Evolutionary conservation across 2,797 vertebrate species (phyloP).

Genomic region (Hoplostethus atlanticus): DNA sequence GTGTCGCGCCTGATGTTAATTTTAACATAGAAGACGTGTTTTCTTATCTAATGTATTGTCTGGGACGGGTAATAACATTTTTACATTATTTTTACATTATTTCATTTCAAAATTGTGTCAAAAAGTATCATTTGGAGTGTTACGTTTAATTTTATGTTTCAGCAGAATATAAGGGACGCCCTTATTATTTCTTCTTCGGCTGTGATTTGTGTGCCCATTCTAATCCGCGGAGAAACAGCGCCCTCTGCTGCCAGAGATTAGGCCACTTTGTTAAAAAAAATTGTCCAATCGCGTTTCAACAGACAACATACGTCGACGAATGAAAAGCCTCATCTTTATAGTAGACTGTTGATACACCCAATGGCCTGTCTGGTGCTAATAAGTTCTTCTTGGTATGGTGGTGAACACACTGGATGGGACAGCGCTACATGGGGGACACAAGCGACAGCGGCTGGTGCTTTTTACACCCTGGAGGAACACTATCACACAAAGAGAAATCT

Average conservation of each 20-base stretch:
- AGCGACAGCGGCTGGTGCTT: slow-evolving; percentile 45
- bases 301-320: slow-evolving; percentile 60
- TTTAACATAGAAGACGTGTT: not conserved
- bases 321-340: slow-evolving; percentile 47
- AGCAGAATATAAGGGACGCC: slow-evolving; percentile 40
- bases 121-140: too few relatives aligned
- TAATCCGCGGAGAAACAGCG: slow-evolving; percentile 39
- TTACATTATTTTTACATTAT: too few relatives aligned
- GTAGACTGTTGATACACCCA: slow-evolving; percentile 68
- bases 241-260: slow-evolving; percentile 45
- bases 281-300: slow-evolving; percentile 69
- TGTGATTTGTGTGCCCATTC: not conserved
- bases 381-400: slow-evolving; percentile 46
- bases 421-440: slow-evolving; percentile 56
- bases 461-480: slow-evolving; percentile 14
- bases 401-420: slow-evolving; percentile 53
- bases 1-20: slow-evolving; percentile 38
- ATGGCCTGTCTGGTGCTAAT: slow-evolving; percentile 51
- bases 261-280: not conserved
- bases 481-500: slow-evolving; percentile 10
- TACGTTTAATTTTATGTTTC: not conserved
- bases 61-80: too few relatives aligned
- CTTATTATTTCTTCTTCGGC: slow-evolving; percentile 45
- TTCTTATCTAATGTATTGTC: too few relatives aligned
- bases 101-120: too few relatives aligned